phyloP scores from a whole-genome alignment of 2,888 invertebrate species.

The Eumacrocentrus americanus region DNA sequence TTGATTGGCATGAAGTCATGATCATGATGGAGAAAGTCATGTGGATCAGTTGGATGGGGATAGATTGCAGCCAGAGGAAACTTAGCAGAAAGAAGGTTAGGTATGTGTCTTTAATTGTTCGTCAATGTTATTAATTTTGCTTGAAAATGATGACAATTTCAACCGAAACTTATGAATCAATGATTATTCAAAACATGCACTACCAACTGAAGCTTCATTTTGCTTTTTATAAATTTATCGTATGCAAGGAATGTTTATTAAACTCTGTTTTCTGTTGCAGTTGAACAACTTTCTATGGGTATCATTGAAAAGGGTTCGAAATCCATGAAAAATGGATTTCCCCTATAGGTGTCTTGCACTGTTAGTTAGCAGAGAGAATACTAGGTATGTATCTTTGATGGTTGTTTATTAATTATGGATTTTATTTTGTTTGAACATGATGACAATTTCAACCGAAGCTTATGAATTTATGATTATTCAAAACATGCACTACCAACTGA shows the following conservation, averaged over 20 bases:
- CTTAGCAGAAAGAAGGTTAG: no score
- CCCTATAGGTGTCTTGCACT: no score
- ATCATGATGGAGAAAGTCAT: no score
- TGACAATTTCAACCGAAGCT: background rate
- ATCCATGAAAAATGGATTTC: background rate
- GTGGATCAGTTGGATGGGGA: no score
- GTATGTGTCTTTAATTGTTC: no score
- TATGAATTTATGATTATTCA: background rate
- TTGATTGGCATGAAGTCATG: no score
- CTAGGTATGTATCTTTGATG: background rate
- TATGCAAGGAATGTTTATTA: background rate
- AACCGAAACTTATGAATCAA: background rate
- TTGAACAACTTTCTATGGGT: background rate
- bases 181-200: background rate
- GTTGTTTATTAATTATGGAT: background rate
- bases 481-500: background rate
- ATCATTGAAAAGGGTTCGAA: background rate
- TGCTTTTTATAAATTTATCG: background rate
- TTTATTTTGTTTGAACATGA: background rate
- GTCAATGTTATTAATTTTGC: no score
- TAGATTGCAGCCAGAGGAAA: no score
- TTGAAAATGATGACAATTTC: background rate
- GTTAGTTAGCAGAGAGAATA: no score
- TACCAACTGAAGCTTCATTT: background rate
- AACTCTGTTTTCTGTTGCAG: background rate